Percentiles rank a stretch among this genome's conserved stretches.
Evolutionary conservation across 2,888 invertebrate species (phyloP).

Genomic region (Tenodera sinensis): DNA sequence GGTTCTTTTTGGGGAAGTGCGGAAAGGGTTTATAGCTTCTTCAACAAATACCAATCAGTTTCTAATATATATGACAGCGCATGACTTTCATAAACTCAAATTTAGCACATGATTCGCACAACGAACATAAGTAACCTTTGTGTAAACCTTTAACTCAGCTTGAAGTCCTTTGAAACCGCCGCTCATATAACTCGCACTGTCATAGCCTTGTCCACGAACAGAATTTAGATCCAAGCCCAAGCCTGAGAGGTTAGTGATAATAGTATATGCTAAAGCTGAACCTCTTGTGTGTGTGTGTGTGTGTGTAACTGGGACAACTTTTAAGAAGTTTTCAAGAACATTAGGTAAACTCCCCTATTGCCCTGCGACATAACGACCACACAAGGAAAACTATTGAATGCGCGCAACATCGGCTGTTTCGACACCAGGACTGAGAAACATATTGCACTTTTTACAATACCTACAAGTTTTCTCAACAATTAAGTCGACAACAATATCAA

Average conservation of each 20-base stretch:
- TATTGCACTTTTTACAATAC: too few relatives aligned
- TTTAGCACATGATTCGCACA: background rate
- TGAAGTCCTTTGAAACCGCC: background rate
- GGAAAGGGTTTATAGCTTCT: too few relatives aligned
- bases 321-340: too few relatives aligned
- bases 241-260: background rate
- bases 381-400: too few relatives aligned
- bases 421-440: too few relatives aligned
- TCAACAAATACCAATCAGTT: background rate
- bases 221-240: background rate
- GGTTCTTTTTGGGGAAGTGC: background rate
- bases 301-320: too few relatives aligned
- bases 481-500: too few relatives aligned
- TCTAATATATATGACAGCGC: background rate
- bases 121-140: background rate
- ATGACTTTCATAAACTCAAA: background rate
- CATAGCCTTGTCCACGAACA: background rate
- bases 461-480: too few relatives aligned
- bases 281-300: too few relatives aligned
- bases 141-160: background rate
- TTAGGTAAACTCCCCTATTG: too few relatives aligned
- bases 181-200: background rate
- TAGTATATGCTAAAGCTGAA: background rate
- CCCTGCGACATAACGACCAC: too few relatives aligned
- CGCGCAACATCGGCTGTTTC: too few relatives aligned